Evolutionary conservation across 2,888 invertebrate genomes (phyloP).

Genomic region (Leptarthrus brevirostris): DNA sequence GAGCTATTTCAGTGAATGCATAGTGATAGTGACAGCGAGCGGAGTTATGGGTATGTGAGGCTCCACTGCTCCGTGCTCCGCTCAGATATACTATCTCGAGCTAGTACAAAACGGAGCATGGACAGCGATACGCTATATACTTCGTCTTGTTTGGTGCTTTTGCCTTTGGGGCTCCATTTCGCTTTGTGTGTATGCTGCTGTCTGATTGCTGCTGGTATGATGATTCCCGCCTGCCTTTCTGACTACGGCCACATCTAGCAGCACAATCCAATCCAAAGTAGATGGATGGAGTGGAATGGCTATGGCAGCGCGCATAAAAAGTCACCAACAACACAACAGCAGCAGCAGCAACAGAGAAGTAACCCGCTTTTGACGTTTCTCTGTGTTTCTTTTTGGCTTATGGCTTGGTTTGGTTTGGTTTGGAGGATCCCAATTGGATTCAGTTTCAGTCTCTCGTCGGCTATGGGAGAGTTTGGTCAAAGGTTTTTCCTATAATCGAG

Average conservation of each 20-base stretch:
- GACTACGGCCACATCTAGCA: neutral
- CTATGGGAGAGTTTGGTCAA: constrained; percentile 40
- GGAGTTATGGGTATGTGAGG: neutral
- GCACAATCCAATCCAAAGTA: constrained; percentile 2
- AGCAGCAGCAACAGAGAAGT: neutral
- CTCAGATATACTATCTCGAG: neutral
- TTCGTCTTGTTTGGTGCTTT: neutral
- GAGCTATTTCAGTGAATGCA: neutral
- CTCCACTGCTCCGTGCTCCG: neutral
- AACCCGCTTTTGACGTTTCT: constrained; percentile 47
- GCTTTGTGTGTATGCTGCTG: constrained; percentile 10
- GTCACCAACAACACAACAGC: constrained; percentile 10
- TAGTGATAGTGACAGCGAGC: neutral
- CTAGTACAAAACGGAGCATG: too few species aligned
- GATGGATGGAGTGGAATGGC: constrained; percentile 34
- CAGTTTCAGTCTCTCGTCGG: constrained; percentile 44
- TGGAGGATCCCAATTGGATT: constrained; percentile 42
- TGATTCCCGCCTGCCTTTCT: neutral
- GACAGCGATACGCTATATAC: too few species aligned
- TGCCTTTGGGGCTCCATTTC: neutral
- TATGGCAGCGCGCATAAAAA: constrained; percentile 21
- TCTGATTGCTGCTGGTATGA: neutral
- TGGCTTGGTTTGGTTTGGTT: constrained; percentile 20
- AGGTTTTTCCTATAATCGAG: neutral
- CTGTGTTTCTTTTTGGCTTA: constrained; percentile 16